Percentiles rank a stretch among this genome's conserved stretches.
These are phyloP conservation scores for Valencia hispanica DNA, from an alignment of 2,797 vertebrate genomes.

Conservation along the genomic window DNA sequence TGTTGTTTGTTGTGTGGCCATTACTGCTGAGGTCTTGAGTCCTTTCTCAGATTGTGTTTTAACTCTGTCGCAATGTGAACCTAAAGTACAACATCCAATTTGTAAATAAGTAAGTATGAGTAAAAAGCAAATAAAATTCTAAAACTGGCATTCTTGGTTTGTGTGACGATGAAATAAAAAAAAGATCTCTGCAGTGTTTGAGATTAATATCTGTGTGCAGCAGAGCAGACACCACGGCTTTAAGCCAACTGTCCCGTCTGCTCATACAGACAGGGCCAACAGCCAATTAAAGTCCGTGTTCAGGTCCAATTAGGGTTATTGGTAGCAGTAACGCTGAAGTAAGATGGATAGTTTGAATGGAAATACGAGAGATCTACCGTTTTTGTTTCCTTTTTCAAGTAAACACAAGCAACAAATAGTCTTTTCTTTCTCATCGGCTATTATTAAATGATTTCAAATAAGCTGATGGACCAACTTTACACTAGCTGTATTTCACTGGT, in stretches of 20 bases:
- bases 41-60: background rate
- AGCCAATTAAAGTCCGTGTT: slow-evolving; percentile 70
- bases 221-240: slow-evolving; percentile 63
- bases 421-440: background rate
- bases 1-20: background rate
- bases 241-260: slow-evolving; percentile 71
- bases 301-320: slow-evolving; percentile 68
- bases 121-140: background rate
- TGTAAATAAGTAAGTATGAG: background rate
- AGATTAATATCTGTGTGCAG: slow-evolving; percentile 72
- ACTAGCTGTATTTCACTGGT: background rate
- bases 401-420: background rate
- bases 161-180: slow-evolving; percentile 44
- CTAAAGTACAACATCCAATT: background rate
- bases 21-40: background rate
- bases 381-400: background rate
- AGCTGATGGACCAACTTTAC: background rate
- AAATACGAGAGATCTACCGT: background rate
- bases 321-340: slow-evolving; percentile 48
- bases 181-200: slow-evolving; percentile 36
- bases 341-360: slow-evolving; percentile 19
- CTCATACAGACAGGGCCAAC: slow-evolving; percentile 57
- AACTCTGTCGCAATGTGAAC: background rate
- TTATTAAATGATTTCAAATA: background rate
- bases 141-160: slow-evolving; percentile 19